Percentiles rank a stretch among this genome's conserved stretches.
These are phyloP conservation scores for Ageneiosus marmoratus DNA, from an alignment of 2,113 vertebrate genomes.

Conservation along the genomic window DNA sequence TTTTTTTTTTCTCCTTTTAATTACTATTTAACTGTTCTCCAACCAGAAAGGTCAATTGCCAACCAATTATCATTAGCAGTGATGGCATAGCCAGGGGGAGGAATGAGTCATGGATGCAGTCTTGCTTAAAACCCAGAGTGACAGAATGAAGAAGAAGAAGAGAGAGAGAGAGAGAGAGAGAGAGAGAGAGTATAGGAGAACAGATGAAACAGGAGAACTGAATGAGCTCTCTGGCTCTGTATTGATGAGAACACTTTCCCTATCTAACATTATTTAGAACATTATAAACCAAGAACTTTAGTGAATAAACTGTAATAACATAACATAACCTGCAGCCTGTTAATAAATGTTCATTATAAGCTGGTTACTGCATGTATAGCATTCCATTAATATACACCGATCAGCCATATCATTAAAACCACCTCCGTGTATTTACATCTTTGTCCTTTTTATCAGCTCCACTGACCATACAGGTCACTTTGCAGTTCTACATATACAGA, in stretches of 20 bases:
- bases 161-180: background rate
- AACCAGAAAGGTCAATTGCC: slow-evolving; percentile 21
- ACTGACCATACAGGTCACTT: too few species aligned
- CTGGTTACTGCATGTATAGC: background rate
- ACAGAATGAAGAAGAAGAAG: slow-evolving; percentile 18
- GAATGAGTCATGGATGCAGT: slow-evolving; percentile 28
- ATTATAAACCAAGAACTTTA: background rate
- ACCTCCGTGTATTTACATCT: too few species aligned
- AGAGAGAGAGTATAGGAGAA: background rate
- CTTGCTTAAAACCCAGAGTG: slow-evolving; percentile 29
- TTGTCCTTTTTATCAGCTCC: too few species aligned
- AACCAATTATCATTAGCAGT: slow-evolving; percentile 33
- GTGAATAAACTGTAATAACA: background rate
- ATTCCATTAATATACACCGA: too few species aligned
- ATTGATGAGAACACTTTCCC: background rate
- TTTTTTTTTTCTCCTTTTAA: background rate
- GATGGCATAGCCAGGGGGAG: slow-evolving; percentile 32
- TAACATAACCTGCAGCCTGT: background rate
- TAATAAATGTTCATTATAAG: background rate
- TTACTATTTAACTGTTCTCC: slow-evolving; percentile 16
- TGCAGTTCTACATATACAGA: too few species aligned
- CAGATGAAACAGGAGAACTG: slow-evolving; percentile 29
- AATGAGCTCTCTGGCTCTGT: background rate
- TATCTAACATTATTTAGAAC: background rate
- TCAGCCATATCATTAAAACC: too few species aligned